phyloP scores from a whole-genome alignment of 2,113 vertebrate species.

The Melospiza georgiana region DNA sequence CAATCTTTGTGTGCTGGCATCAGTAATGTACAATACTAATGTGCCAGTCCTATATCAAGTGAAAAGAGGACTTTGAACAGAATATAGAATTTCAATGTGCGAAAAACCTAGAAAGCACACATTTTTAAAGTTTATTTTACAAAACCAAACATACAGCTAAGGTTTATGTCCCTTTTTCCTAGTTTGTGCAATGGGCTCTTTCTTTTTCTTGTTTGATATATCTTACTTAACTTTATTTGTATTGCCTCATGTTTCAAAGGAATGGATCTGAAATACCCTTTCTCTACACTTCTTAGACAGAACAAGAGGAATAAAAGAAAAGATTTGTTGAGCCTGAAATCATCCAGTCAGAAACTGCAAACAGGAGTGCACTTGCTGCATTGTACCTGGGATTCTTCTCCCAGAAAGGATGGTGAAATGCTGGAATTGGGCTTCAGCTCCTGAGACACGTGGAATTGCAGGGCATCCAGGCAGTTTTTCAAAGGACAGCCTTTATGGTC shows the following conservation, averaged over 20 bases:
- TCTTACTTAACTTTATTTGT: background rate
- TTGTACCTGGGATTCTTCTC: background rate
- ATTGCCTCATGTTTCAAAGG: background rate
- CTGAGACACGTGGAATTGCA: accelerated
- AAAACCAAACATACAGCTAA: background rate
- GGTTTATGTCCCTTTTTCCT: background rate
- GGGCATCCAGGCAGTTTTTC: background rate
- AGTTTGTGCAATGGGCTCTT: background rate
- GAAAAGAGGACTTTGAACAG: background rate
- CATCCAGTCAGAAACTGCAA: background rate
- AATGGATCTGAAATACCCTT: background rate
- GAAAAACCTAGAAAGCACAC: background rate
- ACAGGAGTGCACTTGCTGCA: background rate
- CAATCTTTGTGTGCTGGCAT: background rate
- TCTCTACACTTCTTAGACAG: background rate
- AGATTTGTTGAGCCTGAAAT: background rate
- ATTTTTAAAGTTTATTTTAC: background rate
- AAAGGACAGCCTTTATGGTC: background rate
- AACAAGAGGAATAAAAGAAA: background rate
- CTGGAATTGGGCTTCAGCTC: background rate
- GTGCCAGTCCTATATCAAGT: background rate
- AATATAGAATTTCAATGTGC: background rate
- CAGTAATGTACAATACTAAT: background rate
- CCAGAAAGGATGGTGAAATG: background rate
- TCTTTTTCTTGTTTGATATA: background rate